Base-by-base conservation (phyloP, 2,888 invertebrate genomes). In the Acleris emargana region DNA sequence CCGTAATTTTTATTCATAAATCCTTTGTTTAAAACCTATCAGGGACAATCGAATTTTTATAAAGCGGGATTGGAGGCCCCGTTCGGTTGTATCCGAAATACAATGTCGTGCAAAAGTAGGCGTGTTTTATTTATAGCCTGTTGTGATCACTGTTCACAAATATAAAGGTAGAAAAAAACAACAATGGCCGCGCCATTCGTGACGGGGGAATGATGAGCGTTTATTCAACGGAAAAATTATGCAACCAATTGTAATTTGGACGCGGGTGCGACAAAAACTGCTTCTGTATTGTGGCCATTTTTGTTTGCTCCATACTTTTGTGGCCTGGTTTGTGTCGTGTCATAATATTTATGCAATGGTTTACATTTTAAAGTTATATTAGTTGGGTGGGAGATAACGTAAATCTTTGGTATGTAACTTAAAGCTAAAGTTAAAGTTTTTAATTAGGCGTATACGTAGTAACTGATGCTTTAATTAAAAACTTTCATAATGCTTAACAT, bases 51-150 rank as follows among this genome's bases (percentile, higher is more conserved):
- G 64, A 71, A 68, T 72, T 71, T 76, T 72, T 68, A 74, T 77
- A 74, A 70, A 71, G 71, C 63, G 64, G 67, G 74, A 74, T 73
- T 72, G 64, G 73, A 76, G 74, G 71, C 52, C 70, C 58, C 38
- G 38, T 38, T 38, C 38, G 67, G 68, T 57, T 28, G 52, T 72
- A 49, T 71, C 70, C 68, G 70, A 72, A 47, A 60, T 38, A 71
- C 72, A 72, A 72, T 73, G 70, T 72, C 68, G 73, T 71, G 71
- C 70, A 73, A 79, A 84, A 85, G 76, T 83, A 75, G 89, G 89
- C 87, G 89, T 87, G 83, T 80, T 81, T 83, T 86, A 87, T 89
- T 88, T 88, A 87, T 86, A 77, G 80, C 77, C 76, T 84, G 86
- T 87, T 88, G 79, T 88, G 87, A 88, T 87, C 80, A 79, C 78